Conservation (phyloP, 2,888 invertebrate genomes). For the Calliopum simillimum region DNA sequence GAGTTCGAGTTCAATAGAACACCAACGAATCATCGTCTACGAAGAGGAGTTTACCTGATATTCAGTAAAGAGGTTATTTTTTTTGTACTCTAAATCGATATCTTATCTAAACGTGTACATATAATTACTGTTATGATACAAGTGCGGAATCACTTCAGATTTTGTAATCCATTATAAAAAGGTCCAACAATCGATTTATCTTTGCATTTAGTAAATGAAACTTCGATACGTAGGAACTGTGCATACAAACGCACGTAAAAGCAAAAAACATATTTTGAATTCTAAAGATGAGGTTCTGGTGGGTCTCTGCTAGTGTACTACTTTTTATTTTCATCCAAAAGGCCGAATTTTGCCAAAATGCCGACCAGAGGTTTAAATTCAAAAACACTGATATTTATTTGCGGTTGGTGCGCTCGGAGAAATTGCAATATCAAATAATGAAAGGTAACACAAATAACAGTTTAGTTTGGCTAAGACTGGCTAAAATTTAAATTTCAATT, state of each 20-base stretch:
- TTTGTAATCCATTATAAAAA: too few species aligned
- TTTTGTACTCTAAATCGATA: background rate
- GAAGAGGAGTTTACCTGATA: too few species aligned
- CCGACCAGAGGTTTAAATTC: slow-evolving; percentile 58
- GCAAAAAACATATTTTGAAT: background rate
- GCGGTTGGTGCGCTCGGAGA: slow-evolving; percentile 52
- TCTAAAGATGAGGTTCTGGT: background rate
- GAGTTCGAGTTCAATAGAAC: background rate
- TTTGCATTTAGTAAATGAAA: too few species aligned
- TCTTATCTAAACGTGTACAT: slow-evolving; percentile 2
- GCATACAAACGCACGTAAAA: background rate
- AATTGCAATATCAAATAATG: slow-evolving; percentile 59
- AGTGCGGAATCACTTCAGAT: background rate
- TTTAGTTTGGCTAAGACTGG: background rate
- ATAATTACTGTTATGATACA: background rate
- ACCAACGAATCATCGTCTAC: too few species aligned
- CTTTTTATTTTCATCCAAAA: background rate
- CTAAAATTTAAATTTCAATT: background rate
- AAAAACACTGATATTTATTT: slow-evolving; percentile 57
- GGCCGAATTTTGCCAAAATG: slow-evolving; percentile 49
- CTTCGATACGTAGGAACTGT: background rate
- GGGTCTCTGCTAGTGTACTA: background rate
- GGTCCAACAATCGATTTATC: too few species aligned
- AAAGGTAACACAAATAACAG: slow-evolving; percentile 50
- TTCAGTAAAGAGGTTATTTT: background rate